Evolutionary conservation across 2,888 invertebrate species (phyloP), one percentile per base, ranked within the genome.

Genomic region (Parascotia fuliginaria): DNA sequence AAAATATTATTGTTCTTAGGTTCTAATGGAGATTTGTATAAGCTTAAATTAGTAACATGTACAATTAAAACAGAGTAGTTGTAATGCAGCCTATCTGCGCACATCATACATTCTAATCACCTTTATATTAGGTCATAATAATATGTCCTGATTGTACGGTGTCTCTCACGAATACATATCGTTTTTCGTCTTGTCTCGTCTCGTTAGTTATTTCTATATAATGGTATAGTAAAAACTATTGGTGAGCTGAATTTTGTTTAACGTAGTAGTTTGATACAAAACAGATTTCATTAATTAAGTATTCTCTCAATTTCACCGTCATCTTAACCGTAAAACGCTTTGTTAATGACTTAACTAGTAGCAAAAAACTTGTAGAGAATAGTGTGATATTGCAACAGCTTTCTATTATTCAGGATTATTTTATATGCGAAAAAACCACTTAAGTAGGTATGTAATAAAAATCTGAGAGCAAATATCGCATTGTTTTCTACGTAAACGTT

Each of bases 111-210:
- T 16, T 16, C 9, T 9, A 14, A n/a, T 15, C 16, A 16, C 9
- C n/a, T n/a, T 14, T 9, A n/a, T 0, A 14, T 14, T 13, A 11
- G 13, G 31, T 11, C 5, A 9, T 9, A 5, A 13, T 31, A 13
- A 42, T n/a, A 36, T 47, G 58, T 75, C 71, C 73, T 76, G 59
- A 74, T 79, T 79, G 75, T 73, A 79, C 70, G 77, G 73, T 72
- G 68, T 79, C 77, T 78, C 60, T 77, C 65, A 69, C 78, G 78
- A 80, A 88, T 85, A 88, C 89, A 88, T 89, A 89, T 89, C 89
- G 85, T 84, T 83, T 70, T 80, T 83, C 77, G 78, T 84, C 81
- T 82, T 76, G 83, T 81, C 82, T 77, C 73, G 74, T 80, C 76
- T 79, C 64, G 69, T 74, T 78, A 78, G 74, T 75, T 61, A 72